Evolutionary conservation across 2,797 vertebrate genomes (phyloP), one percentile per base, ranked within the genome.

Genomic region (Pantherophis alleghaniensis): DNA sequence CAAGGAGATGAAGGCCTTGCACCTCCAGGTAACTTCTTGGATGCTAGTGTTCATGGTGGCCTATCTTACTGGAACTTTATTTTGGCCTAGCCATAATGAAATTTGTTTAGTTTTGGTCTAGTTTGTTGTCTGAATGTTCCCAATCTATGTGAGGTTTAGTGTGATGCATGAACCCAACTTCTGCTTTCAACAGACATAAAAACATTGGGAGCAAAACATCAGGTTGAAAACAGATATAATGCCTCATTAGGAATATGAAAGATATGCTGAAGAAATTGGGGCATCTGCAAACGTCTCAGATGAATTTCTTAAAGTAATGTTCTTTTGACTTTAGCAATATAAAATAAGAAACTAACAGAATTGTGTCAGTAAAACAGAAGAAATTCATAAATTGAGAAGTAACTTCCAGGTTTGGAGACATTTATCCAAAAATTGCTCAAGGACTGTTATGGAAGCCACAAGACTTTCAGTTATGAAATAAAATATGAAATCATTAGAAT

Each of bases 1-100:
- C 97, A 96, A 83, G 95, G 96, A 11, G 97, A 98, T 63, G 96
- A 97, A n/a, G 86, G 94, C 4, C 96, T 96, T 55, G 91, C 94
- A 86, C 95, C 94, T 88, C 92, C 98, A 97, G 98, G 98, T 98
- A 96, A 97, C 69, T 47, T 51, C 9, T 24, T 32, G n/a, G 18
- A 86, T 87, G 66, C 5, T 32, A 26, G 20, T 26, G 2, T 37
- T 61, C 7, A 47, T 13, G 6, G 37, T 90, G 37, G 26, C 14
- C 26, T 1, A 14, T 74, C 24, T 37, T 14, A 51, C 32, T 89
- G 22, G 56, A 63, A 37, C 28, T 37, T 90, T 89, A 16, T 37
- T 90, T 18, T 55, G 16, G 14, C 37, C 51, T 37, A 47, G 3
- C 6, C 57, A 20, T 56, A 51, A 9, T 74, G 22, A 83, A 1